phyloP scores from a whole-genome alignment of 1,140 invertebrate genomes.

The Tetramorium parvispinum region DNA sequence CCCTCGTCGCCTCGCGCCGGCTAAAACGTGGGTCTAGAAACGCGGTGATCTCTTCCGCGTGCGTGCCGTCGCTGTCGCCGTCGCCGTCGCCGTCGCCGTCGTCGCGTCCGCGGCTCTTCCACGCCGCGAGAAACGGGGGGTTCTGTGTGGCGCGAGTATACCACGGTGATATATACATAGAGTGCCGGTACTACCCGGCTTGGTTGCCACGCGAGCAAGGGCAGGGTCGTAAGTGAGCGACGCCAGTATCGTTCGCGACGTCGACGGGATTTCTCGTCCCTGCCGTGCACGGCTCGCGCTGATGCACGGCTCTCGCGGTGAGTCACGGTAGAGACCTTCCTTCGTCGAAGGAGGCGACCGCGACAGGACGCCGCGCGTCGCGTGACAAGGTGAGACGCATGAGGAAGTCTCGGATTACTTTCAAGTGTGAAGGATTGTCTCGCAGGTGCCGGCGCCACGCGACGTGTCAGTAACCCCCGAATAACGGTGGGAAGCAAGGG shows the following conservation, averaged over 20 bases:
- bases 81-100: background rate
- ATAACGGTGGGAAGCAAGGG: conserved; percentile 23
- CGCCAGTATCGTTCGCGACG: conserved; percentile 79
- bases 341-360: background rate
- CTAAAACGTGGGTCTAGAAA: conserved; percentile 28
- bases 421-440: conserved; percentile 52
- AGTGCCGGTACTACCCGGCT: conserved; percentile 7
- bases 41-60: conserved; percentile 44
- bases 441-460: conserved; percentile 65
- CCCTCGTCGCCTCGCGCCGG: conserved; percentile 28
- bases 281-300: conserved; percentile 8
- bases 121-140: conserved; percentile 1
- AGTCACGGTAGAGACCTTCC: background rate
- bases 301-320: conserved; percentile 29
- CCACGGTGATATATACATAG: conserved; percentile 65
- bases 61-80: conserved; percentile 6
- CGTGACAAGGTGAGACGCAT: conserved; percentile 31
- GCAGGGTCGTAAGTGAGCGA: conserved; percentile 79
- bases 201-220: conserved; percentile 82
- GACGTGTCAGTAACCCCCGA: conserved; percentile 69
- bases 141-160: conserved; percentile 60
- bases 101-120: background rate
- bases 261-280: conserved; percentile 67
- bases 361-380: conserved; percentile 22
- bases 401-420: background rate